Base-by-base conservation (phyloP, 2,888 invertebrate genomes). In the Ophion slaviceki region DNA sequence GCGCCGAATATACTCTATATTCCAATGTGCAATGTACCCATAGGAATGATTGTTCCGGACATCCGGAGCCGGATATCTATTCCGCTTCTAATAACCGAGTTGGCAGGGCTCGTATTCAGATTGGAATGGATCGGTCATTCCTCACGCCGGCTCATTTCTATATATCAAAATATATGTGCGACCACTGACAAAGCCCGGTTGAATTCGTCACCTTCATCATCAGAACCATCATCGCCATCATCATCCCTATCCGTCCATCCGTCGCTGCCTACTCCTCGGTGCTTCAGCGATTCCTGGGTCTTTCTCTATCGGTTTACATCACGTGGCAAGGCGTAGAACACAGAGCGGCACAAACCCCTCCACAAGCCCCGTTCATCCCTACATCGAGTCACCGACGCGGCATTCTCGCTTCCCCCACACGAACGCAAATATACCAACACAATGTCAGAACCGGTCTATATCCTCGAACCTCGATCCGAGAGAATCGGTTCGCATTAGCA, bases 401-500 rank as follows among this genome's bases (percentile, higher is more conserved):
- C 47, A 62, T 80, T 64, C 72, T 64, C 72, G 57, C 57, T 72
- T 5, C 59, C 11, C 59, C 17, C 57, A 24, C 64, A 14, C 17
- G 57, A 36, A 79, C 47, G 62, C 71, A 70, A 79, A 79, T 79
- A 71, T 20, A 62, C 47, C 64, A 61, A 62, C 70, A 62, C 71
- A 70, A n/a, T 70, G 70, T 71, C 70, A 53, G 61, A 62, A 61
- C 62, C 53, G n/a, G 62, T 59, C 78, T 79, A 17, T 76, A 76
- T 32, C 32, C 40, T 32, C 24, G 68, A 59, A 61, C 59, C 70
- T 61, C 80, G 78, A 86, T 70, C 77, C 83, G 47, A 70, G 72
- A 83, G 78, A 87, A 87, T 88, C 89, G 87, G 87, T 86, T 90
- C 90, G 89, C 91, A 92, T 92, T 92, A 92, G 92, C 93, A 92